Evolutionary conservation across 2,113 vertebrate species (phyloP).

Genomic region (Anolis carolinensis): DNA sequence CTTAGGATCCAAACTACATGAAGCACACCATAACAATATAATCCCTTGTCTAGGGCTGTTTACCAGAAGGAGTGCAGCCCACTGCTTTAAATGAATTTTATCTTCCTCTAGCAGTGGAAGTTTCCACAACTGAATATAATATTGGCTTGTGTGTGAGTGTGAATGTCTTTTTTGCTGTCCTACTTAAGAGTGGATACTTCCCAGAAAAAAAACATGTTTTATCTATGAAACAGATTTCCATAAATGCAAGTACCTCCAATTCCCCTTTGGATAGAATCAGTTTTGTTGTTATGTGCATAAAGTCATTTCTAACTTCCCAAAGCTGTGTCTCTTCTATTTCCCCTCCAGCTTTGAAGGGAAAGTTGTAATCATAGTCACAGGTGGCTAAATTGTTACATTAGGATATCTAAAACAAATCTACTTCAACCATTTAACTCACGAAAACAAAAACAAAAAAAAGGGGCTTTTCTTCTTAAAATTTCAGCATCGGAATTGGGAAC

Average conservation of each 20-base stretch:
- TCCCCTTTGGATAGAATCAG: constrained; percentile 13
- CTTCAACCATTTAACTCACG: background rate
- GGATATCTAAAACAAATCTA: background rate
- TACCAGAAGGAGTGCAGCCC: constrained; percentile 6
- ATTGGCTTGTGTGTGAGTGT: background rate
- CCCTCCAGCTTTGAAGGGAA: background rate
- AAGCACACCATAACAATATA: no score
- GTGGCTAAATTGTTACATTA: no score
- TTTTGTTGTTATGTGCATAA: no score
- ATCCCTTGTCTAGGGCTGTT: constrained; percentile 63
- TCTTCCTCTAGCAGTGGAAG: background rate
- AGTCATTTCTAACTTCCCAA: no score
- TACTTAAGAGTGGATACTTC: constrained; percentile 2
- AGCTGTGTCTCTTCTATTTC: accelerated
- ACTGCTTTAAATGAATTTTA: background rate
- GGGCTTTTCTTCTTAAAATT: no score
- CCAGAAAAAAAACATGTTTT: background rate
- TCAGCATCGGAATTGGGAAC: no score
- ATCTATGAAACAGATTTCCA: constrained; percentile 32
- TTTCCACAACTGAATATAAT: background rate
- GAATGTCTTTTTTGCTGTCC: constrained; percentile 5
- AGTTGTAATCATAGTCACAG: no score
- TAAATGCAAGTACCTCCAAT: background rate
- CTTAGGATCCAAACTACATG: no score
- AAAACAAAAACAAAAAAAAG: no score